Conservation (phyloP, 2,113 vertebrate species). For the Ceyx melanurus region DNA sequence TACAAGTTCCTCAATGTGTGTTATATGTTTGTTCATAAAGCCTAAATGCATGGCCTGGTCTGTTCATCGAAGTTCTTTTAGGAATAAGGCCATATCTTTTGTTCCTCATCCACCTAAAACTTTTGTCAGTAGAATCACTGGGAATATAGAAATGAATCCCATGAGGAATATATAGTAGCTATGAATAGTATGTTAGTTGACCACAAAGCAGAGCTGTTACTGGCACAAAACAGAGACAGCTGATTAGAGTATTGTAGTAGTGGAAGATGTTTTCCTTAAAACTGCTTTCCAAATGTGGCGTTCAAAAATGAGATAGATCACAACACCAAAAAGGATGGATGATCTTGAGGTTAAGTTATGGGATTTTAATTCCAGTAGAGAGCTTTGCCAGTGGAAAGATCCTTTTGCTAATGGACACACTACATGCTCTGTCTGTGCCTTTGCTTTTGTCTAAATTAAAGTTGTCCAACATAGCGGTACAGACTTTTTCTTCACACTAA, state of each 20-base stretch:
- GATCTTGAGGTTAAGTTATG: background rate
- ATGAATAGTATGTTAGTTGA: conserved; percentile 35
- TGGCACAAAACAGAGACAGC: conserved; percentile 54
- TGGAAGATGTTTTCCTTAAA: conserved; percentile 39
- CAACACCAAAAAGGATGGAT: conserved; percentile 15
- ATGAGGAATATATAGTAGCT: conserved; percentile 30
- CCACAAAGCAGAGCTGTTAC: conserved; percentile 51
- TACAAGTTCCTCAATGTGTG: background rate
- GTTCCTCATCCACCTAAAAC: conserved; percentile 34
- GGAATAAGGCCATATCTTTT: background rate
- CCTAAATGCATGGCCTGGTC: background rate
- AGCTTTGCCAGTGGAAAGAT: background rate
- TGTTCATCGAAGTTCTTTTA: background rate
- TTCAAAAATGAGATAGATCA: conserved; percentile 12
- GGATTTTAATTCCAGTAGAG: conserved; percentile 5
- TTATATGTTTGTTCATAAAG: background rate
- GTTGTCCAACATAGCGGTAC: background rate
- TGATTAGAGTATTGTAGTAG: conserved; percentile 40
- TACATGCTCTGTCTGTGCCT: background rate
- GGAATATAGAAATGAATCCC: conserved; percentile 41
- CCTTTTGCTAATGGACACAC: background rate
- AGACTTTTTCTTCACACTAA: background rate
- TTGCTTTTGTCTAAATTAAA: background rate
- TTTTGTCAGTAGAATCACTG: conserved; percentile 21
- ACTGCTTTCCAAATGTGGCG: conserved; percentile 50